These are phyloP conservation scores for Brenthis hecate DNA, from an alignment of 2,888 invertebrate genomes.

Conservation along the genomic window DNA sequence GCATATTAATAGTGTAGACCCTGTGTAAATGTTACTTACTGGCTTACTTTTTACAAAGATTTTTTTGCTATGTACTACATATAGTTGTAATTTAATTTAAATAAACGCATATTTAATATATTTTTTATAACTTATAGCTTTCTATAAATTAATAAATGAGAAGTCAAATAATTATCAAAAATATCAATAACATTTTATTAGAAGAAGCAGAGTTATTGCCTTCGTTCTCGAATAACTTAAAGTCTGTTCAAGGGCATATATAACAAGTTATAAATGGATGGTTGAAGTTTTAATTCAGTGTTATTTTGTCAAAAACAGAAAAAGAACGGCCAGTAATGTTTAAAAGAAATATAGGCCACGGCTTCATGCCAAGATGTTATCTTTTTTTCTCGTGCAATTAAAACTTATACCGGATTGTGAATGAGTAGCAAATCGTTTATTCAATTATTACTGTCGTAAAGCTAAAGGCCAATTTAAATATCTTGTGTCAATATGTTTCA, in stretches of 20 bases:
- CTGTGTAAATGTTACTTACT: too few species aligned
- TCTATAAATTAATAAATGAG: too few species aligned
- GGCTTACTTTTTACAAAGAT: too few species aligned
- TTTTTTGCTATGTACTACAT: too few species aligned
- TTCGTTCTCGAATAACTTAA: too few species aligned
- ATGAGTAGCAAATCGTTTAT: constrained; percentile 11
- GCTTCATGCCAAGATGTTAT: constrained; percentile 31
- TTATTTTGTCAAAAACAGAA: constrained; percentile 13
- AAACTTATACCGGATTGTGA: background rate
- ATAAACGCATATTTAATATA: too few species aligned
- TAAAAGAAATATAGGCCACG: constrained; percentile 31
- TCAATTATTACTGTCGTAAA: constrained; percentile 6
- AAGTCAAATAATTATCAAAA: too few species aligned
- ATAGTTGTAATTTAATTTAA: too few species aligned
- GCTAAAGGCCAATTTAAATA: constrained; percentile 5
- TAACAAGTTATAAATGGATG: constrained; percentile 10
- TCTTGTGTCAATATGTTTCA: background rate
- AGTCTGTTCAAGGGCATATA: background rate
- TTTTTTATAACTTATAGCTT: too few species aligned
- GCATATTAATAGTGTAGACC: background rate
- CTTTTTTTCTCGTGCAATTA: constrained; percentile 1
- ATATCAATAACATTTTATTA: too few species aligned
- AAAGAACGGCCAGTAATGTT: constrained; percentile 15
- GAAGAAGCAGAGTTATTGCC: too few species aligned
- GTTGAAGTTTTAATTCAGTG: constrained; percentile 12